Base-by-base conservation (phyloP, 2,113 vertebrate genomes). In the Hassar affinis region DNA sequence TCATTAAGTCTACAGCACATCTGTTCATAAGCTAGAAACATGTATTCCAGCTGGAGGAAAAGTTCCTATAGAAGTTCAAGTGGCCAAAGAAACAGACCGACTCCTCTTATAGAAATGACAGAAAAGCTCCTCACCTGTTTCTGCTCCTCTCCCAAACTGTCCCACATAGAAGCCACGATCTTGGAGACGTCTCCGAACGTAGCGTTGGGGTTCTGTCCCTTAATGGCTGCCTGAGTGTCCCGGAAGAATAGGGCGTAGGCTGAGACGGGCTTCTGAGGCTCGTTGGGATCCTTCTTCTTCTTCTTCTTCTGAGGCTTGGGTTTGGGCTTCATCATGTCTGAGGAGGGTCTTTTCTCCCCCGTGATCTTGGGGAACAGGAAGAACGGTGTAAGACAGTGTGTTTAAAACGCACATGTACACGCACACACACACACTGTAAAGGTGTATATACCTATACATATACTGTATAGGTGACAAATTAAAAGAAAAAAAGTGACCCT, bases 241-340 rank as follows among this genome's bases (percentile, higher is more conserved):
- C 98, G 96, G 94, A 99, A 99, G 93, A 99, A 99, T 86, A 99
- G 95, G 11, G 98, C 98, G 0, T 99, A 99, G 66, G 98, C 98
- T 0, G 98, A 99, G 88, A 99, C 98, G 0, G 98, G 98, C 92
- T 99, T 99, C 86, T 97, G 97, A 0, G 98, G 98, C 93, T 99
- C 98, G 0, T 99, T 99, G 61, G 98, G 98, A 84, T 99, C 98
- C 95, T 99, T 99, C 96, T 99, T 99, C 88, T 99, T 99, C 95
- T 99, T 99, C 94, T 99, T 99, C 89, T 99, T 99, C 87, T 97
- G 97, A 82, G 95, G 98, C 90, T 99, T 99, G 89, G 96, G 95
- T 87, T 99, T 99, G 89, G 97, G 95, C 91, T 99, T 99, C 93
- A 96, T 96, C 89, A 97, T 94, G 86, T 99, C 98, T 6, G 95